phyloP scores from a whole-genome alignment of 2,113 vertebrate genomes.

The Charina bottae region DNA sequence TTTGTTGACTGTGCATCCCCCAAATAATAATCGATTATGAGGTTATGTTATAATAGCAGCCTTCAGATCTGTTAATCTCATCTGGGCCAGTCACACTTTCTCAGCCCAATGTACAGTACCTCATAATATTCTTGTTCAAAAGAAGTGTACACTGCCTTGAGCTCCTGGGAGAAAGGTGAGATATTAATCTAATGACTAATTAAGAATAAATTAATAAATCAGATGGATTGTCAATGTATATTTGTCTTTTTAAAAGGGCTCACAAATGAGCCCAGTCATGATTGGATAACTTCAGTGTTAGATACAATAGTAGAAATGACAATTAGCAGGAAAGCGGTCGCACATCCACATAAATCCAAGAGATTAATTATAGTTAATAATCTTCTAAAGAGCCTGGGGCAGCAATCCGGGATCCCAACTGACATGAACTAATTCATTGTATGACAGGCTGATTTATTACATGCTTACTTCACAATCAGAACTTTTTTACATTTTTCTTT shows the following conservation, averaged over 20 bases:
- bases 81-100: too few species aligned
- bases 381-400: slow-evolving; percentile 1
- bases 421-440: slow-evolving; percentile 3
- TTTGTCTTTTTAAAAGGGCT: neutral
- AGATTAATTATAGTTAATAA: neutral
- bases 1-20: neutral
- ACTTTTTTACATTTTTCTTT: slow-evolving; percentile 8
- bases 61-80: neutral
- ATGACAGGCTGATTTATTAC: slow-evolving; percentile 16
- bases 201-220: neutral
- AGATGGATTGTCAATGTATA: neutral
- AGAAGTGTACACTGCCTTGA: neutral
- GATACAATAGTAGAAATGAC: neutral
- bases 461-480: neutral
- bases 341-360: neutral
- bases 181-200: neutral
- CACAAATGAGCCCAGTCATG: neutral
- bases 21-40: neutral
- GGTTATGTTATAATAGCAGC: neutral
- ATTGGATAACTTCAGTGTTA: neutral
- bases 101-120: too few species aligned
- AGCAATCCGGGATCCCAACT: slow-evolving; percentile 8
- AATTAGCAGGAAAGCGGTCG: neutral
- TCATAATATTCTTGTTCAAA: too few species aligned
- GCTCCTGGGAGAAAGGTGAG: neutral